Evolutionary conservation across 1,140 invertebrate species (phyloP).

Genomic region (Fopius arisanus): DNA sequence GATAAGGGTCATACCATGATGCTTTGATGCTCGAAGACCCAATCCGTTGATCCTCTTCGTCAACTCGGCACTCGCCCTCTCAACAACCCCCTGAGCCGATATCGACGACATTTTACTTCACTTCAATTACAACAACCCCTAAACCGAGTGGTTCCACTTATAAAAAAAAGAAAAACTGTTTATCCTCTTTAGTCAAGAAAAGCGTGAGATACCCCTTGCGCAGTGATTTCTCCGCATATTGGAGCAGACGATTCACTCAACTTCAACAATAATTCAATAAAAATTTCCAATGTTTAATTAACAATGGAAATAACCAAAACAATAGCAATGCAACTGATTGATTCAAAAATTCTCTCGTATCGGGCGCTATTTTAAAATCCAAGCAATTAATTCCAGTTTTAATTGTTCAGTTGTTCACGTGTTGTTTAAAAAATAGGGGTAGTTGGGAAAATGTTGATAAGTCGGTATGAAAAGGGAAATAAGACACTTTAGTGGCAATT

Average conservation of each 20-base stretch:
- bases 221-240: neutral
- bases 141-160: neutral
- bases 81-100: conserved; percentile 83
- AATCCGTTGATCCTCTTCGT: conserved; percentile 87
- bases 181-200: conserved; percentile 34
- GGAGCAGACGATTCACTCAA: neutral
- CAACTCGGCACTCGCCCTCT: conserved; percentile 86
- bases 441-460: neutral
- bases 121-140: neutral
- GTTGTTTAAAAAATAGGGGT: neutral
- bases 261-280: neutral
- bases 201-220: conserved; percentile 1
- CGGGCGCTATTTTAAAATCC: too few relatives aligned
- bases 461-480: neutral
- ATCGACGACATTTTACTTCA: conserved; percentile 65
- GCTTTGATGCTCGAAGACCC: conserved; percentile 75
- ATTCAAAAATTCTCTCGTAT: too few relatives aligned
- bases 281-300: too few relatives aligned
- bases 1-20: conserved; percentile 55
- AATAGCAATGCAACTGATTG: too few relatives aligned
- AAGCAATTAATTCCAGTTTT: too few relatives aligned
- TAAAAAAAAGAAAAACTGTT: neutral
- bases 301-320: too few relatives aligned
- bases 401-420: neutral
- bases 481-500: conserved; percentile 19